These are phyloP conservation scores for Vanacampus margaritifer DNA, from an alignment of 2,113 vertebrate genomes.

Conservation along the genomic window DNA sequence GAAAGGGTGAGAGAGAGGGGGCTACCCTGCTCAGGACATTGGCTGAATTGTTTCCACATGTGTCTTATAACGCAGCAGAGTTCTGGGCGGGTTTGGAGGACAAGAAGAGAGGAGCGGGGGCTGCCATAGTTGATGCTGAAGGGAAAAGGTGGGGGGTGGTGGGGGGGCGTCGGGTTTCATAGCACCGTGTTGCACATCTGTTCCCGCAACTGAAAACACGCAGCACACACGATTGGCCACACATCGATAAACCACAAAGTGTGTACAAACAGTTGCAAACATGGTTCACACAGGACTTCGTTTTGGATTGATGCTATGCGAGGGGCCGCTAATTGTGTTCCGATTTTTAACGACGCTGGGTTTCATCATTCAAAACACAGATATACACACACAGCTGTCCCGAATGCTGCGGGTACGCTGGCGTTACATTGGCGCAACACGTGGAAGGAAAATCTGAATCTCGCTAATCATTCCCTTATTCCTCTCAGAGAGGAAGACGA, in stretches of 20 bases:
- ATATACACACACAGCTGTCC: conserved; percentile 56
- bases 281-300: conserved; percentile 29
- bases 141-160: neutral
- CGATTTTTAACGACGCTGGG: conserved; percentile 38
- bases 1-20: conserved; percentile 63
- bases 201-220: conserved; percentile 74
- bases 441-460: conserved; percentile 82
- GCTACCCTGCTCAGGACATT: conserved; percentile 76
- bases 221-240: conserved; percentile 44
- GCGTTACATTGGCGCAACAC: conserved; percentile 74
- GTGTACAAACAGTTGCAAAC: conserved; percentile 39
- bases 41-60: conserved; percentile 81
- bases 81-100: conserved; percentile 75
- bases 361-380: conserved; percentile 35
- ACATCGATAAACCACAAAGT: conserved; percentile 48
- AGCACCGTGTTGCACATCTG: conserved; percentile 73
- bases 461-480: conserved; percentile 76
- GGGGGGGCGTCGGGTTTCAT: conserved; percentile 71
- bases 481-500: conserved; percentile 60
- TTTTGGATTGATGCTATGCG: conserved; percentile 32
- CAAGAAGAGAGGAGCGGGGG: conserved; percentile 53
- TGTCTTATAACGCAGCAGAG: conserved; percentile 70
- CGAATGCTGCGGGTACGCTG: conserved; percentile 69
- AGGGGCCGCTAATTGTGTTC: conserved; percentile 44
- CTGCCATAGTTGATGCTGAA: conserved; percentile 49